Base-by-base conservation (phyloP, 2,797 vertebrate genomes). In the Acipenser ruthenus region DNA sequence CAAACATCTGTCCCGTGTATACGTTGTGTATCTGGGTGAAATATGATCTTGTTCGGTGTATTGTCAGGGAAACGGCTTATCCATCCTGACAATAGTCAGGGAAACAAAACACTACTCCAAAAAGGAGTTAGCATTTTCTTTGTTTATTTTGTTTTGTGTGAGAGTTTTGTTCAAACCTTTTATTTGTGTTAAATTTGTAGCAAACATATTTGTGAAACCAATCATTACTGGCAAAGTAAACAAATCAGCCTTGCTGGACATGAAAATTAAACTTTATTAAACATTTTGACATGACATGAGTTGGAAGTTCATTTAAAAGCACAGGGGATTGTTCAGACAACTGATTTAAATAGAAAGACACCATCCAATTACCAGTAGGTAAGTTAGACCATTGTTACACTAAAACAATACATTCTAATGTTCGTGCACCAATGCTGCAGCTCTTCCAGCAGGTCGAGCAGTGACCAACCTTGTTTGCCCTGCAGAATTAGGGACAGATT, bases 221-320 rank as follows among this genome's bases (percentile, higher is more conserved):
- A 75, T 82, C 88, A 89, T 18, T 87, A 89, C 87, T 87, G 87
- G 88, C 75, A 77, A 87, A 84, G 64, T 72, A 79, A 81, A 89
- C 77, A 82, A 83, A 81, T 78, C 86, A 85, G 93, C 91, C 90
- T 83, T 83, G 85, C 87, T 79, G 87, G 89, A 91, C 93, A 89
- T 93, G 88, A 91, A 98, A 94, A 90, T 89, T 87, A 91, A 94
- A 86, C 87, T 92, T 92, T 90, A 90, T 93, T 91, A 90, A 95
- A 94, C 88, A 83, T 90, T 90, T 91, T 90, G 89, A 93, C 89
- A 90, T 88, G 87, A 93, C 84, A 86, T 93, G 90, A 91, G 87
- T 90, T 90, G 89, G 85, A 87, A 88, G 74, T 88, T 89, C 86
- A 86, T 87, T 89, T 92, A 90, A 87, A 93, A 93, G 91, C 90